Base-by-base conservation (phyloP, 2,113 vertebrate species). In the Clarias macrocephalus region DNA sequence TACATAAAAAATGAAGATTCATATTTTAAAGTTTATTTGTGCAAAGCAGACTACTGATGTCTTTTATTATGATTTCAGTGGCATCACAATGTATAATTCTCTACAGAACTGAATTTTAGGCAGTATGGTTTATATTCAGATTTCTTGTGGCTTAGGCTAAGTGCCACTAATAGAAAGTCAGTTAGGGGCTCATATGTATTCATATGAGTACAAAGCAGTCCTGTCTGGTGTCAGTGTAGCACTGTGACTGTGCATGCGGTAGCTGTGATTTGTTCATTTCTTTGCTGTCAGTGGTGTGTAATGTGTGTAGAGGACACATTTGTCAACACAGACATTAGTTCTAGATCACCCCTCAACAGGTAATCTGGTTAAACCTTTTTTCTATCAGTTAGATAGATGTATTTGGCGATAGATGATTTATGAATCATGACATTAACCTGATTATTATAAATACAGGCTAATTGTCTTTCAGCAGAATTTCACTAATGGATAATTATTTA, bases 241-340 rank as follows among this genome's bases (percentile, higher is more conserved):
- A 65, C 30, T 87, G 76, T 87, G 88, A 60, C 80, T 52, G 80
- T 83, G 88, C 84, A 89, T 87, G 65, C 57, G 76, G 72, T 84
- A n/a, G 23, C 15, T 83, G 62, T 48, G 59, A 88, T 86, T 88
- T 88, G 48, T 12, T 30, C 54, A 57, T 28, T 25, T 5, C 25
- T 11, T 52, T 68, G 77, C 19, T 63, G 28, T 42, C 18, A 33
- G 54, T 82, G 7, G 25, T 28, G 9, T 68, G 52, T 28, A 7
- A 54, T 21, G 21, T 37, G 12, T 72, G 82, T 75, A 28, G 42
- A 54, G 30, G 63, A 83, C 28, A 4, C 66, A 33, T 83, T 19
- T 56, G 42, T 54, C 16, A 77, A 18, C 25, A 54, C 19, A 16
- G 10, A 19, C 54, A 82, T 88, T 28, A 12, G 59, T 37, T 82